phyloP scores from a whole-genome alignment of 2,113 vertebrate species.

The Cinclus mexicanus region DNA sequence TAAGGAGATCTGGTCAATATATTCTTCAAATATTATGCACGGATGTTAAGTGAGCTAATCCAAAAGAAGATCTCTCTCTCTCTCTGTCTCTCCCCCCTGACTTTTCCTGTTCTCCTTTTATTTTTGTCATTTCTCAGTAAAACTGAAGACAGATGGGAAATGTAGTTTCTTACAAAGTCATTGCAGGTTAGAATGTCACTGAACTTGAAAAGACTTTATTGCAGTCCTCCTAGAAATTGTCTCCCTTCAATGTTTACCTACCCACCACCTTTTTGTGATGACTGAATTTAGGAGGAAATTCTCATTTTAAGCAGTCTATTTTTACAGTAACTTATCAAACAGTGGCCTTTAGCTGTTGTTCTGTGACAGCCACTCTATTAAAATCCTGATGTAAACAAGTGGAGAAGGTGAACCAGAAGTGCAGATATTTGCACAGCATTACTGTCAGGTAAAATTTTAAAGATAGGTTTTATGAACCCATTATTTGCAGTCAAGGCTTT shows the following conservation, averaged over 20 bases:
- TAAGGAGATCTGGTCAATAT: not conserved
- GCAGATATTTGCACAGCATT: conserved; percentile 81
- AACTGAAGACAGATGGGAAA: conserved; percentile 53
- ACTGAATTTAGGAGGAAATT: conserved; percentile 76
- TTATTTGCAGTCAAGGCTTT: conserved; percentile 84
- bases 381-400: conserved; percentile 83
- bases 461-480: conserved; percentile 82
- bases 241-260: conserved; percentile 51
- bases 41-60: not conserved
- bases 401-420: conserved; percentile 79
- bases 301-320: conserved; percentile 78
- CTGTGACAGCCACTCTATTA: conserved; percentile 81
- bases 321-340: conserved; percentile 80
- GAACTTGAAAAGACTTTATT: conserved; percentile 59
- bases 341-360: conserved; percentile 82
- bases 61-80: accelerated
- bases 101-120: not conserved
- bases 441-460: conserved; percentile 85
- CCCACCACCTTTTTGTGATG: conserved; percentile 62
- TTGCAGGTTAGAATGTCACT: conserved; percentile 54
- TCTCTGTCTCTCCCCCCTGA: not conserved
- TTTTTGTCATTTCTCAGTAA: not conserved
- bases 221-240: conserved; percentile 43
- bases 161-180: conserved; percentile 63
- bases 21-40: not conserved